Conservation (phyloP, 2,888 invertebrate species). For the Tenthredo amoena region DNA sequence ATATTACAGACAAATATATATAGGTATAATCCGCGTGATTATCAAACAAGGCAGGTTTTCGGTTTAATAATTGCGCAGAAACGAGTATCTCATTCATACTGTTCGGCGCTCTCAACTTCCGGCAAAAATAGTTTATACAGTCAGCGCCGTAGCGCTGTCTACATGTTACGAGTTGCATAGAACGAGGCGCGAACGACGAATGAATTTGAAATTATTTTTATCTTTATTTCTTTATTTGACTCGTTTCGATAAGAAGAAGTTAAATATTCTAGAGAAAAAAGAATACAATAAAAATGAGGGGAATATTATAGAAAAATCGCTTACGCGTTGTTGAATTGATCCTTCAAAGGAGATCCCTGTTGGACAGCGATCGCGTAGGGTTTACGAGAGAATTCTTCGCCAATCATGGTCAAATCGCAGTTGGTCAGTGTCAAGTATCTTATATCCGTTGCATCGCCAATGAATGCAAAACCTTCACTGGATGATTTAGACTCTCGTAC, state of each 20-base stretch:
- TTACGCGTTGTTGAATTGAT: slow-evolving; percentile 97
- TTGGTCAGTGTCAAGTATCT: slow-evolving; percentile 89
- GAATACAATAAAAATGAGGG: not conserved
- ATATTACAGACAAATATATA: not conserved
- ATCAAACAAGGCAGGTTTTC: not conserved
- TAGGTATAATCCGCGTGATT: not conserved
- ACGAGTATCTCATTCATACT: not conserved
- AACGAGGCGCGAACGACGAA: not conserved
- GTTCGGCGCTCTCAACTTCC: not conserved
- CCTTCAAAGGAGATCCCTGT: slow-evolving; percentile 95
- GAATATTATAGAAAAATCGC: slow-evolving; percentile 71
- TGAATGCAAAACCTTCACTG: slow-evolving; percentile 93
- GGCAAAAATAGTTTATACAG: not conserved
- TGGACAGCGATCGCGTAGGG: slow-evolving; percentile 99
- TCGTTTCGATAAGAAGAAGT: not conserved
- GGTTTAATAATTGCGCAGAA: not conserved
- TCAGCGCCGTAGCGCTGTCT: too few relatives aligned
- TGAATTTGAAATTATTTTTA: not conserved
- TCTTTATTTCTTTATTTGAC: not conserved
- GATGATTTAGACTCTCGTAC: slow-evolving; percentile 83
- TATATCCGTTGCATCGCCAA: slow-evolving; percentile 97
- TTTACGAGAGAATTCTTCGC: slow-evolving; percentile 98
- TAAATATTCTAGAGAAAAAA: not conserved
- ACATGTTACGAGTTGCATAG: not conserved
- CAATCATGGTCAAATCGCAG: slow-evolving; percentile 95